Conservation (phyloP, 2,888 invertebrate genomes). For the Limnephilus marmoratus region DNA sequence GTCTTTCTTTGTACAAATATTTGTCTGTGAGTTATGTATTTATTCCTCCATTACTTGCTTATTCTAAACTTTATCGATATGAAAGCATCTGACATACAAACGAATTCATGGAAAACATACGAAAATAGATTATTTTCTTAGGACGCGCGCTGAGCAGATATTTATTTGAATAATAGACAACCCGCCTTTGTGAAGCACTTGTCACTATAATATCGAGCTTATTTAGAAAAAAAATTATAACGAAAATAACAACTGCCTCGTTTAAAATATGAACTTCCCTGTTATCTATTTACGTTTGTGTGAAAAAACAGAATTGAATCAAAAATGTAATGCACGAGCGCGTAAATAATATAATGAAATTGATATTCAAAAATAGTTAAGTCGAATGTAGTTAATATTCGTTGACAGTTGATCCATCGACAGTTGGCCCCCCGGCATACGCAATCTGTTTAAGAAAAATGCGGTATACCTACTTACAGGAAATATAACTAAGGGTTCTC, state of each 20-base stretch:
- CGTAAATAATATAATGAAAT: background rate
- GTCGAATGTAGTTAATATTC: too few relatives aligned
- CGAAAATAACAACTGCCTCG: background rate
- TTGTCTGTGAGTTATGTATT: constrained; percentile 9
- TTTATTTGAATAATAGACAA: background rate
- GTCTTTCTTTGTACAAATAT: background rate
- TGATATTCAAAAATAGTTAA: too few relatives aligned
- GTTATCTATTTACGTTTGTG: background rate
- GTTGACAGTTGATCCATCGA: too few relatives aligned
- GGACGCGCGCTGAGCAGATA: background rate
- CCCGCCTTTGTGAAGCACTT: background rate
- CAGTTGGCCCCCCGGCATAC: too few relatives aligned
- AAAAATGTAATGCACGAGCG: background rate
- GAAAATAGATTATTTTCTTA: background rate
- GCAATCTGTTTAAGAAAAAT: too few relatives aligned
- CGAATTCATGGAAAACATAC: background rate
- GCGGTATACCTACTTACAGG: too few relatives aligned
- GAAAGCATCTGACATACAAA: background rate
- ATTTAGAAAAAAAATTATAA: background rate
- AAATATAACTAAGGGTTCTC: too few relatives aligned
- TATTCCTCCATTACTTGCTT: constrained; percentile 16
- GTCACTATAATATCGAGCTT: background rate
- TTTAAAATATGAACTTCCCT: background rate
- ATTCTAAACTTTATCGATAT: constrained; percentile 13
- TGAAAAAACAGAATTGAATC: background rate